phyloP scores from a whole-genome alignment of 2,797 vertebrate genomes.

The Adelosebastes latens region DNA sequence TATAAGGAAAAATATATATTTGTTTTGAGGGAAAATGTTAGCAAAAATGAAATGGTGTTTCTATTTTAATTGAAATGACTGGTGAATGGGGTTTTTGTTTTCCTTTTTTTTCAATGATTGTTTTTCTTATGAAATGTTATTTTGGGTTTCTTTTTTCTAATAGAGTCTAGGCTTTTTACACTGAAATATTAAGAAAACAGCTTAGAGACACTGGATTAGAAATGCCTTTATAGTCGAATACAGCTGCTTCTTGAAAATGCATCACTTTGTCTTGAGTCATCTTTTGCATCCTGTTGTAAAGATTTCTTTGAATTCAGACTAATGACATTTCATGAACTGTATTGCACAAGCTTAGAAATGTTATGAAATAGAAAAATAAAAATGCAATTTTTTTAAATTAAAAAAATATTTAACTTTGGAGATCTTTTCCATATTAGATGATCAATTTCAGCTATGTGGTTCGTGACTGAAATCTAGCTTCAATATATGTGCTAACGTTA shows the following conservation, averaged over 20 bases:
- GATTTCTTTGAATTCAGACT: constrained; percentile 1
- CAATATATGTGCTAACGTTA: neutral
- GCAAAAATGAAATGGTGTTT: constrained; percentile 79
- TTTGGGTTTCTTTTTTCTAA: constrained; percentile 82
- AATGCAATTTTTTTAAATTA: neutral
- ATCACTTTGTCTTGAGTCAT: constrained; percentile 69
- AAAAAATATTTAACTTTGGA: neutral
- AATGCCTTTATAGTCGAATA: constrained; percentile 87
- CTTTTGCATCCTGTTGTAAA: constrained; percentile 39
- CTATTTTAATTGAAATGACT: constrained; percentile 86
- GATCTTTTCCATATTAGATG: neutral
- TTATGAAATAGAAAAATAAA: neutral
- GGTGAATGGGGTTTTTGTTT: constrained; percentile 83
- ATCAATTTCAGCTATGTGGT: neutral
- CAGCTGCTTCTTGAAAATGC: constrained; percentile 85
- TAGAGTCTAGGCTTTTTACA: constrained; percentile 87
- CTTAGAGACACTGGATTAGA: constrained; percentile 89
- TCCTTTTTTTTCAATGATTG: constrained; percentile 67
- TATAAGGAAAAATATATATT: constrained; percentile 80
- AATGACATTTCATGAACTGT: neutral
- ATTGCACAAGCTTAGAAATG: neutral
- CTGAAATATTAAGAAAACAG: constrained; percentile 85
- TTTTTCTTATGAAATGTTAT: constrained; percentile 80
- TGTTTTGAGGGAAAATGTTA: constrained; percentile 85
- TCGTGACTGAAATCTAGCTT: neutral